Percentiles rank a stretch among this genome's conserved stretches.
phyloP scores from a whole-genome alignment of 2,797 vertebrate genomes.

The Oryzias sinensis region DNA sequence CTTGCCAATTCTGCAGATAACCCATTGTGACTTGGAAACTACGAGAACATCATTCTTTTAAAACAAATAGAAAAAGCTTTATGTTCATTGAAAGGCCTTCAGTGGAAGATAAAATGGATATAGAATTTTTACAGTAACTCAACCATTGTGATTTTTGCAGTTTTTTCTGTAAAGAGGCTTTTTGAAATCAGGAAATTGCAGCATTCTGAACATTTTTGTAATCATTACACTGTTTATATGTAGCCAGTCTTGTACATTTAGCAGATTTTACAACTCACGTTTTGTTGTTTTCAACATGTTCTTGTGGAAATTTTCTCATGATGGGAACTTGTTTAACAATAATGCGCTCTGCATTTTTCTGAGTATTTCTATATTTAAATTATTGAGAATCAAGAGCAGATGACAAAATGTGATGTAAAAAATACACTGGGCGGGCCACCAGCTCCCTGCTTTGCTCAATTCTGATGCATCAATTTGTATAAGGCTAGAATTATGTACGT shows the following conservation, averaged over 20 bases:
- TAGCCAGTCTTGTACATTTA: conserved; percentile 38
- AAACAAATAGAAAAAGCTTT: conserved; percentile 30
- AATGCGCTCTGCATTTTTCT: too few relatives aligned
- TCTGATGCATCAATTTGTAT: too few relatives aligned
- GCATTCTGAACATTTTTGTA: conserved; percentile 40
- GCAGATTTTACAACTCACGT: conserved; percentile 34
- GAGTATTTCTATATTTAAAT: too few relatives aligned
- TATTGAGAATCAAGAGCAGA: too few relatives aligned
- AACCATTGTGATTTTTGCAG: conserved; percentile 37
- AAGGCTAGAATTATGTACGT: too few relatives aligned
- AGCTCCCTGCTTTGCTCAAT: too few relatives aligned
- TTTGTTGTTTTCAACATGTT: conserved; percentile 18
- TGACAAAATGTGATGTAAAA: too few relatives aligned
- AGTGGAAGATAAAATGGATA: conserved; percentile 29
- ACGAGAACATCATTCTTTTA: not conserved
- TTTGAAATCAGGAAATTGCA: conserved; percentile 49
- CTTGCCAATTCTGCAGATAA: conserved; percentile 1
- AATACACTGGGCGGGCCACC: too few relatives aligned
- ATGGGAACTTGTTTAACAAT: too few relatives aligned
- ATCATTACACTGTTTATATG: conserved; percentile 50
- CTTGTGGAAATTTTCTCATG: not conserved
- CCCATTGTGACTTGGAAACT: not conserved
- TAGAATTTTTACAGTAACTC: conserved; percentile 27
- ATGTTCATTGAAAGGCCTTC: conserved; percentile 14
- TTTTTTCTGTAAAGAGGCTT: conserved; percentile 44